Evolutionary conservation across 2,888 invertebrate genomes (phyloP).

Genomic region (Lepeophtheirus nordmannii): DNA sequence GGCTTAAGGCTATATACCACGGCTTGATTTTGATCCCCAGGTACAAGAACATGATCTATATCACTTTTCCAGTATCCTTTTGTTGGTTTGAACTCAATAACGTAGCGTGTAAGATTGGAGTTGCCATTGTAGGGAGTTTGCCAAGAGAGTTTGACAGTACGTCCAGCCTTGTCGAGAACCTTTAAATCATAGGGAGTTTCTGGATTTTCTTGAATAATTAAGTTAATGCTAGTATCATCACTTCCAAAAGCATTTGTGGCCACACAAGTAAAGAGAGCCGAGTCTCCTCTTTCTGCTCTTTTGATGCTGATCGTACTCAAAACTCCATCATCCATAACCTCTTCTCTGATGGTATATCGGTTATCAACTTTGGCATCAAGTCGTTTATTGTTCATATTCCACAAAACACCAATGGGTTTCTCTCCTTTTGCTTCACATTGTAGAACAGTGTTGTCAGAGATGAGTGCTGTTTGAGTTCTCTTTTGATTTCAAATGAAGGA

Average conservation of each 20-base stretch:
- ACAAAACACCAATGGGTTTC: conserved; percentile 80
- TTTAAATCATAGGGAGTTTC: conserved; percentile 75
- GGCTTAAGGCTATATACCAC: conserved; percentile 74
- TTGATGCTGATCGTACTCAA: conserved; percentile 75
- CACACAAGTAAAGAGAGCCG: conserved; percentile 75
- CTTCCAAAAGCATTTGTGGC: conserved; percentile 86
- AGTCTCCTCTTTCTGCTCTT: conserved; percentile 70
- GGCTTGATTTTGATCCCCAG: conserved; percentile 74
- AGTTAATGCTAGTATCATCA: conserved; percentile 84
- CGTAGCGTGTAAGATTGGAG: conserved; percentile 70
- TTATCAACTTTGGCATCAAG: conserved; percentile 76
- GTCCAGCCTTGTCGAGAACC: conserved; percentile 74
- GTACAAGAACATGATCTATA: conserved; percentile 70
- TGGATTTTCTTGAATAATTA: conserved; percentile 71
- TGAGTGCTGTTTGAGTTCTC: conserved; percentile 66
- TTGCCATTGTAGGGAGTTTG: conserved; percentile 82
- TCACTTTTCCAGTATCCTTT: conserved; percentile 56
- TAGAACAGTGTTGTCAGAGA: conserved; percentile 65
- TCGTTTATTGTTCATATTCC: conserved; percentile 87
- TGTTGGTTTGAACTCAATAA: conserved; percentile 70
- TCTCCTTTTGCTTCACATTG: conserved; percentile 87
- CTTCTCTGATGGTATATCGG: conserved; percentile 47
- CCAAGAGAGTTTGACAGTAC: conserved; percentile 79
- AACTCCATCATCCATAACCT: conserved; percentile 70
- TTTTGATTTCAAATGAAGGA: conserved; percentile 83